These are phyloP conservation scores for Babylonia areolata DNA, from an alignment of 1,140 invertebrate species.

Conservation along the genomic window DNA sequence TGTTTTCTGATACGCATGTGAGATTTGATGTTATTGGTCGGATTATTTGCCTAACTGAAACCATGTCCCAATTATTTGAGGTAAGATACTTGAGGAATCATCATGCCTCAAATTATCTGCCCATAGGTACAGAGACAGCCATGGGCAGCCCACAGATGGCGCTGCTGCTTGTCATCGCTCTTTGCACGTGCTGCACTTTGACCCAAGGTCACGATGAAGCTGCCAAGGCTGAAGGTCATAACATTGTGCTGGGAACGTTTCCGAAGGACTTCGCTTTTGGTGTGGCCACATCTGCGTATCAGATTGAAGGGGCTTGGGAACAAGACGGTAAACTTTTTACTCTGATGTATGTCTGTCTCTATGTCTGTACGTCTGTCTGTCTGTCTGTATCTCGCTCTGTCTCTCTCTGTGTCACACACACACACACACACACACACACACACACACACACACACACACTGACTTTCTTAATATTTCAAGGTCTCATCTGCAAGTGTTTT, in stretches of 20 bases:
- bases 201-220: not conserved
- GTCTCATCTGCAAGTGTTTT: no score
- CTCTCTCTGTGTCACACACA: not conserved
- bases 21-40: no score
- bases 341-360: not conserved
- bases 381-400: not conserved
- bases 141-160: not conserved
- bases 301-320: slow-evolving; percentile 76
- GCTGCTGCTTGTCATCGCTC: not conserved
- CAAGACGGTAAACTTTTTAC: slow-evolving; percentile 69
- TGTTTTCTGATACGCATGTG: no score
- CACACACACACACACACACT: no score
- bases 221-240: slow-evolving; percentile 9
- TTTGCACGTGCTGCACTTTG: not conserved
- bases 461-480: no score
- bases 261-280: slow-evolving; percentile 74
- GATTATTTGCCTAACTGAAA: no score
- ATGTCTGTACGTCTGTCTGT: not conserved
- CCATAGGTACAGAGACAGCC: not conserved
- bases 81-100: no score
- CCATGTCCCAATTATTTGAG: no score
- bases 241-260: slow-evolving; percentile 57
- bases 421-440: no score
- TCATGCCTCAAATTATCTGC: no score
- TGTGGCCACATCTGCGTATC: slow-evolving; percentile 74